phyloP scores from a whole-genome alignment of 2,113 vertebrate genomes.

The Oreotragus oreotragus region DNA sequence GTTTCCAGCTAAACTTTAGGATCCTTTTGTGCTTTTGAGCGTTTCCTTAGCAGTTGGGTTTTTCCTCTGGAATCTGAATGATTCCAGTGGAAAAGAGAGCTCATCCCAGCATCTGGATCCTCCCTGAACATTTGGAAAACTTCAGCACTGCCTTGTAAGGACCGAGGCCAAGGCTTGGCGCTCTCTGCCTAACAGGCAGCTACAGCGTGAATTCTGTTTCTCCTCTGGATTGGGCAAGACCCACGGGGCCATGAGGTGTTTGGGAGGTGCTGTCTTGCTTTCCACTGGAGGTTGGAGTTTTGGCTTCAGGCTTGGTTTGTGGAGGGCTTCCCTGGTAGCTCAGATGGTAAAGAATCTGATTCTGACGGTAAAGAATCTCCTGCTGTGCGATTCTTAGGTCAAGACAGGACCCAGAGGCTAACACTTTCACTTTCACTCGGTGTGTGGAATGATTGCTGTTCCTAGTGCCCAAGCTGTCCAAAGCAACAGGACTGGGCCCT shows the following conservation, averaged over 20 bases:
- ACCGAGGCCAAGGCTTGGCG: background rate
- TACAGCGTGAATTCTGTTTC: background rate
- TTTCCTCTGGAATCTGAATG: background rate
- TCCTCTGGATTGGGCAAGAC: background rate
- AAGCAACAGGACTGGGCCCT: background rate
- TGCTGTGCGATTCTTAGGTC: background rate
- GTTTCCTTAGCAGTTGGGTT: background rate
- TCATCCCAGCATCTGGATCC: conserved; percentile 11
- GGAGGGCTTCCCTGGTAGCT: background rate
- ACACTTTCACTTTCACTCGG: background rate
- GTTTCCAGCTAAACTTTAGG: background rate
- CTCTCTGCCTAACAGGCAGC: background rate
- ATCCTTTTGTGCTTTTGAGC: background rate
- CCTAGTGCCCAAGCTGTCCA: background rate
- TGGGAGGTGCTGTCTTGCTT: background rate
- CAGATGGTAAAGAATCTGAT: background rate
- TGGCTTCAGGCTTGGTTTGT: background rate
- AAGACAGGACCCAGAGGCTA: background rate
- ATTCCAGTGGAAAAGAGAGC: conserved; percentile 47
- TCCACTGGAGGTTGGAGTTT: background rate
- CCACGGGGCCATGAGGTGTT: background rate
- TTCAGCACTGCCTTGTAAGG: background rate
- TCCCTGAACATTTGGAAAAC: conserved; percentile 25
- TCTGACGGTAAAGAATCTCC: background rate
- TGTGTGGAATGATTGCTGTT: background rate